Base-by-base conservation (phyloP, 2,888 invertebrate genomes). In the Drosophila mercatorum region DNA sequence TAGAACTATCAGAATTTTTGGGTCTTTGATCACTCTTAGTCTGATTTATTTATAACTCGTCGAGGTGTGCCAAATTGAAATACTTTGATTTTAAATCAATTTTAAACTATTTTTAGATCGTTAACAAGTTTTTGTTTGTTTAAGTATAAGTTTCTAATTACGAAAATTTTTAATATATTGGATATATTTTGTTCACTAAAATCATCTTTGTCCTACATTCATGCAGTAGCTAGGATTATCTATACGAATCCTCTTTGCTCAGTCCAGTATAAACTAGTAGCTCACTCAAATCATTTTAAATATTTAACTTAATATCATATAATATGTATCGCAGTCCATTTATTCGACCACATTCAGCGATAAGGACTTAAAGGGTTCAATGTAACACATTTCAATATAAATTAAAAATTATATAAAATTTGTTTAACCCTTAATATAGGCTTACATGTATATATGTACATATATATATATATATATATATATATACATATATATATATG, bases 381-480 rank as follows among this genome's bases (percentile, higher is more conserved):
- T 22, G 17, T 3, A 51, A 51, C 51, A 7, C 6, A 51, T 51
- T 51, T 51, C 22, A 34, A 51, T 53, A 36, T 46, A 28, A 49
- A 49, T 36, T 11, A 62, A 44, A 62, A 36, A 5, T n/a, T 74
- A 46, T 31, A 38, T 36, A 51, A 55, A 31, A 70, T 38, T 36
- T 36, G 17, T 17, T 36, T 36, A 59, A 44, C 36, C 51, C 59
- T 59, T 51, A 11, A 22, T 36, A 17, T 51, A 34, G 36, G 51
- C 17, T 36, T 51, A 22, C 34, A 22, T 22, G 2, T 22, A 22
- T 22, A 22, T 22, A 22, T 22, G 2, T 22, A 22, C 2, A 22
- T 22, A 22, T 22, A 22, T 22, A 22, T 22, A 22, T 22, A 22
- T 22, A 22, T 22, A 22, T 22, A 22, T 22, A 22, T 22, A 22